phyloP scores from a whole-genome alignment of 2,888 invertebrate genomes.

The Balanococcus diminutus region DNA sequence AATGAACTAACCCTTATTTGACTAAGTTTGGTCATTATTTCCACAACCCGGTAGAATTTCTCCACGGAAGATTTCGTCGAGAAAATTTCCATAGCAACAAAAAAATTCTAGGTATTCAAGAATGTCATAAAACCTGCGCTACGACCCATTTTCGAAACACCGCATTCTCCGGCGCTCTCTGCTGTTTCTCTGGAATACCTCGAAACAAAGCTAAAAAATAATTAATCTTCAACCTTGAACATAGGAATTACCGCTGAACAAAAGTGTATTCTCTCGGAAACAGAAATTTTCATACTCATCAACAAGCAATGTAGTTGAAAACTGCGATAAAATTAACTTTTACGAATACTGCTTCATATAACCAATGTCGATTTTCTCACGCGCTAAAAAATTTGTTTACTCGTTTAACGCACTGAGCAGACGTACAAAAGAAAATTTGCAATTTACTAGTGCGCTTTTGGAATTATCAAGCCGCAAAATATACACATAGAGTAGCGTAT shows the following conservation, averaged over 20 bases:
- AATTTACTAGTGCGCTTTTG: background rate
- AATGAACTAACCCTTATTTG: too few relatives aligned
- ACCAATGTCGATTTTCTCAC: background rate
- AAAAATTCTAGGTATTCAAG: background rate
- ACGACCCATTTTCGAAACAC: background rate
- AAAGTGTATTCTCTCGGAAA: background rate
- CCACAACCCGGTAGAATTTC: too few relatives aligned
- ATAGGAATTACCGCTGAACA: background rate
- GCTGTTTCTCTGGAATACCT: background rate
- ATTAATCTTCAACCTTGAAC: slow-evolving; percentile 25
- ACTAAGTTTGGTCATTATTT: too few relatives aligned
- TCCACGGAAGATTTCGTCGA: background rate
- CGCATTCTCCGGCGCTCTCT: background rate
- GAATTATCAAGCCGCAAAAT: background rate
- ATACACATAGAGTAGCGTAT: background rate
- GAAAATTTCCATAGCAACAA: background rate
- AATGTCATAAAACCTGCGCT: background rate
- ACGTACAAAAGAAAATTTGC: slow-evolving; percentile 9
- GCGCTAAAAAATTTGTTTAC: background rate
- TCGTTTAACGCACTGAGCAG: background rate
- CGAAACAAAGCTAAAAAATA: slow-evolving; percentile 9
- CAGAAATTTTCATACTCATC: slow-evolving; percentile 7
- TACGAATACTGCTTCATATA: background rate
- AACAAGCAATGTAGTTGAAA: slow-evolving; percentile 11
- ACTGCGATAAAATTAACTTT: slow-evolving; percentile 25